Base-by-base conservation (phyloP, 1,140 invertebrate species). In the Leptopilina boulardi region DNA sequence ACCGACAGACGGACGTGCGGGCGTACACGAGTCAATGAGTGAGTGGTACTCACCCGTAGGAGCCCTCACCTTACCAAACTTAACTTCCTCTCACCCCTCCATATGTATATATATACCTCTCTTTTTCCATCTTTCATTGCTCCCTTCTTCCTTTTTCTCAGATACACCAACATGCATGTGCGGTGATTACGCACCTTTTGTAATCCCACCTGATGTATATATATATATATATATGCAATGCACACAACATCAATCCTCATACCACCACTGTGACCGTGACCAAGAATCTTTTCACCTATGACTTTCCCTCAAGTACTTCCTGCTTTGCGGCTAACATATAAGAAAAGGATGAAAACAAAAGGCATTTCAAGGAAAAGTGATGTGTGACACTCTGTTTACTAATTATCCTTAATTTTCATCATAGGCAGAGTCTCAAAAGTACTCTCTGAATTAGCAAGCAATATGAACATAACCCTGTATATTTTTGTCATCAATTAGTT, bases 1-100 rank as follows among this genome's bases (percentile, higher is more conserved):
- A 84, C 84, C 77, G 82, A 84, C 80, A 78, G 80, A 83, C 84
- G 21, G 51, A 75, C 54, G 80, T 84, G 82, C 86, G 81, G 80
- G 81, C 86, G 87, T 87, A 84, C 85, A 82, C 82, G 82, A 87
- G 85, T 87, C 86, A 88, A 87, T 88, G 82, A 87, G 83, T 84
- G 83, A 88, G 81, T 88, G 86, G 80, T 87, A 83, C 84, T 84
- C 84, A 82, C 81, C 81, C 81, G 76, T 81, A 85, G 84, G 75
- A 87, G 86, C 83, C 86, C 85, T 87, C 82, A 82, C 86, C 79
- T 85, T 82, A 81, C 83, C 81, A 83, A 82, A 86, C 84, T 82
- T 80, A 82, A 81, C 83, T 85, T 78, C 54, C 82, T 78, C 80
- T 77, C 23, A 66, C 77, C 51, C 83, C 76, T 44, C 79, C 38